Percentiles rank a stretch among this genome's conserved stretches.
phyloP scores from a whole-genome alignment of 2,113 vertebrate species.

The Apodemus sylvaticus region DNA sequence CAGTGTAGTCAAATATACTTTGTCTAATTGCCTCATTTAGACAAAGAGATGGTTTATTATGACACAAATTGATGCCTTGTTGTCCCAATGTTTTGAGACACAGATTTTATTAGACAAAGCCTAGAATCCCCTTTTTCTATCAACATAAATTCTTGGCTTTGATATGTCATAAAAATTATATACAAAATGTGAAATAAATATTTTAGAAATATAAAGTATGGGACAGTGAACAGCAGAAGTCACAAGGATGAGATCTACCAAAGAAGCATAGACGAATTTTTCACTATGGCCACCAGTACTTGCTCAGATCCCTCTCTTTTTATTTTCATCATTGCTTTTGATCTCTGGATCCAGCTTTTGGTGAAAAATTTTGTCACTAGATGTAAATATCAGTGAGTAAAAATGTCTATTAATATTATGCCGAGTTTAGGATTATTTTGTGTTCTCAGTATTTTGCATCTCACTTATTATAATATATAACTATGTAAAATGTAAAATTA shows the following conservation, averaged over 20 bases:
- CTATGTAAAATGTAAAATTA: neutral
- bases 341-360: slow-evolving; percentile 12
- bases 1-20: neutral
- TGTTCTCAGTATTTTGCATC: neutral
- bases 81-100: neutral
- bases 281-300: neutral
- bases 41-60: neutral
- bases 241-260: neutral
- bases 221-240: neutral
- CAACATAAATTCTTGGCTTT: neutral
- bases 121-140: neutral
- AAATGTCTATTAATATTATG: neutral
- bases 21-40: neutral
- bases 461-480: neutral
- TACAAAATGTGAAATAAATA: neutral
- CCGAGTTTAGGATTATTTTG: neutral
- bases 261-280: neutral
- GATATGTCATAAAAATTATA: neutral
- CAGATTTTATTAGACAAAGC: neutral
- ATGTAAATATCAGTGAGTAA: neutral
- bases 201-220: neutral
- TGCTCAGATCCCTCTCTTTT: neutral
- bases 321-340: slow-evolving; percentile 2
- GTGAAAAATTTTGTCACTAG: slow-evolving; percentile 32
- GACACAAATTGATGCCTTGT: neutral